Conservation (phyloP, 2,113 vertebrate genomes). For the Apodemus sylvaticus region DNA sequence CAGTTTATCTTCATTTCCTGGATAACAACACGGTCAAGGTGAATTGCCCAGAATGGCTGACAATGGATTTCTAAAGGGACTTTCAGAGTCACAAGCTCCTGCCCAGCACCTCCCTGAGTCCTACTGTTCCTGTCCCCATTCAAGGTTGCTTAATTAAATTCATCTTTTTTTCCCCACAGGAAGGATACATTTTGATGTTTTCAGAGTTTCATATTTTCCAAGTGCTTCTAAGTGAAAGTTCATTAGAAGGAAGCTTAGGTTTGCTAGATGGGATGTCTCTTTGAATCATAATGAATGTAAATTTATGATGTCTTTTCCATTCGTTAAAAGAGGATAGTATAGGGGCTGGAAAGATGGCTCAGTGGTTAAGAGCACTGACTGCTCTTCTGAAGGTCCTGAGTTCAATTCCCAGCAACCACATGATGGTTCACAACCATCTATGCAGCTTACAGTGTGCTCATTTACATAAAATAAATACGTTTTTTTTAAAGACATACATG, state of each 20-base stretch:
- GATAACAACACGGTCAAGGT: not conserved
- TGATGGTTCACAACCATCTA: too few relatives aligned
- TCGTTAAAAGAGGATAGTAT: not conserved
- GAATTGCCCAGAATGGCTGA: not conserved
- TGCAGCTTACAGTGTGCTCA: too few relatives aligned
- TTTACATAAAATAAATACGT: too few relatives aligned
- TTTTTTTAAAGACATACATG: too few relatives aligned
- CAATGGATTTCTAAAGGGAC: not conserved
- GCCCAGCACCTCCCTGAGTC: not conserved
- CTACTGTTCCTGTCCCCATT: not conserved
- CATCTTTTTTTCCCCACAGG: not conserved
- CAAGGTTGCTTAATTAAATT: not conserved
- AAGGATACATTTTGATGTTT: not conserved
- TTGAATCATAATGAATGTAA: not conserved
- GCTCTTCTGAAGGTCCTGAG: too few relatives aligned
- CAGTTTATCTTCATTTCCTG: not conserved
- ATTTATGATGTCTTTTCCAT: not conserved
- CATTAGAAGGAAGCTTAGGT: not conserved
- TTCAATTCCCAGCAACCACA: too few relatives aligned
- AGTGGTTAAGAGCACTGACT: too few relatives aligned
- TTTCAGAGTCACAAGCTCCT: too few relatives aligned
- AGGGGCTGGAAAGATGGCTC: too few relatives aligned
- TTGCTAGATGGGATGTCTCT: not conserved
- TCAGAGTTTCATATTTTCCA: conserved; percentile 13
- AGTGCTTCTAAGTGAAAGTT: not conserved